Conservation (phyloP, 1,140 invertebrate species). For the Mamestra configurata region DNA sequence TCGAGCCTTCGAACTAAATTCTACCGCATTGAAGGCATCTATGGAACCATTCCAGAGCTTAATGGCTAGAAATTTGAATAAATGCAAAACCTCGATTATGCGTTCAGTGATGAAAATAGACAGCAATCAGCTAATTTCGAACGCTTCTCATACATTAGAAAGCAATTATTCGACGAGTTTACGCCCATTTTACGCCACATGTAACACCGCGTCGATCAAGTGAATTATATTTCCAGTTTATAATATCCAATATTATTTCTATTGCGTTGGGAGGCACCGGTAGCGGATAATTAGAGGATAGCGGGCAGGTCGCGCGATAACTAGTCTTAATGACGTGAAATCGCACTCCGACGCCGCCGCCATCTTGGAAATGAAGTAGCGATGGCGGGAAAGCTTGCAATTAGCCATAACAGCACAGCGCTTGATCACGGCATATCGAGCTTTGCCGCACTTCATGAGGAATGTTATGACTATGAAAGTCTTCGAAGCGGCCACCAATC, state of each 20-base stretch:
- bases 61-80: conserved; percentile 11
- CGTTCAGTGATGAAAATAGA: conserved; percentile 12
- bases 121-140: conserved; percentile 22
- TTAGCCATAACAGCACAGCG: conserved; percentile 61
- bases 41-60: not conserved
- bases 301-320: conserved; percentile 76
- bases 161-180: conserved; percentile 51
- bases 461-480: not conserved
- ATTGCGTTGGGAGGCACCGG: conserved; percentile 65
- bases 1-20: not conserved
- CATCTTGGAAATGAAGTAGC: conserved; percentile 71
- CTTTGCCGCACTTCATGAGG: not conserved
- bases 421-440: conserved; percentile 48
- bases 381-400: conserved; percentile 76
- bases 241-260: conserved; percentile 73
- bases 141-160: conserved; percentile 49
- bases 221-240: conserved; percentile 71
- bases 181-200: conserved; percentile 55
- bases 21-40: not conserved
- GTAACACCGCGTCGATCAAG: conserved; percentile 51
- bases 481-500: not conserved
- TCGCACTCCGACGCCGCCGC: conserved; percentile 64
- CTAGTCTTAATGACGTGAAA: conserved; percentile 81
- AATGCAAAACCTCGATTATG: conserved; percentile 29
- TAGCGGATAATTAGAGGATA: conserved; percentile 78